phyloP scores from a whole-genome alignment of 2,888 invertebrate genomes.

The Cantharis flavilabris region DNA sequence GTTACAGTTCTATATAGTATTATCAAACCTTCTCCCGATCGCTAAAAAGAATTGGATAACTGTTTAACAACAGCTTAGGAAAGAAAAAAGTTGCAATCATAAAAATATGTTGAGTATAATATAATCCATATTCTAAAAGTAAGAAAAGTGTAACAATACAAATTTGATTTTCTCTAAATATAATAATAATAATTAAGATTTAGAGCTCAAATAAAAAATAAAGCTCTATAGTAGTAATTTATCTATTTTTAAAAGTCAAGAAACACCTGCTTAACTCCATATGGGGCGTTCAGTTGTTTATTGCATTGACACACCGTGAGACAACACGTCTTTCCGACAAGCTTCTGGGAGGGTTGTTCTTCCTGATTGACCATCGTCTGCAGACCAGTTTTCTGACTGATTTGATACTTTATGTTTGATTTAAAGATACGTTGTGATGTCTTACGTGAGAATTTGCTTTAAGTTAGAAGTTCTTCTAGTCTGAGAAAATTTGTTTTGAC shows the following conservation, averaged over 20 bases:
- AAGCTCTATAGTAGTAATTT: not conserved
- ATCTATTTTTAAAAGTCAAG: not conserved
- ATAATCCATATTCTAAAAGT: not conserved
- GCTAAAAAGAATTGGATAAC: too few species aligned
- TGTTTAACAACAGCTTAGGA: too few species aligned
- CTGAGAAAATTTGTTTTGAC: conserved; percentile 29
- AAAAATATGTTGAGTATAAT: too few species aligned
- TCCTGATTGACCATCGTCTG: conserved; percentile 38
- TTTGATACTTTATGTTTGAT: conserved; percentile 34
- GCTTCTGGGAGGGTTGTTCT: conserved; percentile 40
- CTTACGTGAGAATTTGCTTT: conserved; percentile 31
- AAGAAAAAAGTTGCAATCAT: too few species aligned
- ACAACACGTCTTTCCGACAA: conserved; percentile 33
- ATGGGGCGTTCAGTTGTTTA: conserved; percentile 36
- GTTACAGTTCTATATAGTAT: too few species aligned
- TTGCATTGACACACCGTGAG: conserved; percentile 38
- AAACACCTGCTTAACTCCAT: conserved; percentile 34
- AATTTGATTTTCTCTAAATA: not conserved
- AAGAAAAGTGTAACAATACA: not conserved
- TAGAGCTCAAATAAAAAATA: not conserved
- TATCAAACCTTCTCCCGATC: too few species aligned
- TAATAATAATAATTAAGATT: not conserved
- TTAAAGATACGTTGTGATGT: conserved; percentile 28
- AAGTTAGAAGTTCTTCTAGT: conserved; percentile 23
- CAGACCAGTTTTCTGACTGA: conserved; percentile 31